These are phyloP conservation scores for Hiodon alosoides DNA, from an alignment of 2,113 vertebrate species.

Conservation along the genomic window DNA sequence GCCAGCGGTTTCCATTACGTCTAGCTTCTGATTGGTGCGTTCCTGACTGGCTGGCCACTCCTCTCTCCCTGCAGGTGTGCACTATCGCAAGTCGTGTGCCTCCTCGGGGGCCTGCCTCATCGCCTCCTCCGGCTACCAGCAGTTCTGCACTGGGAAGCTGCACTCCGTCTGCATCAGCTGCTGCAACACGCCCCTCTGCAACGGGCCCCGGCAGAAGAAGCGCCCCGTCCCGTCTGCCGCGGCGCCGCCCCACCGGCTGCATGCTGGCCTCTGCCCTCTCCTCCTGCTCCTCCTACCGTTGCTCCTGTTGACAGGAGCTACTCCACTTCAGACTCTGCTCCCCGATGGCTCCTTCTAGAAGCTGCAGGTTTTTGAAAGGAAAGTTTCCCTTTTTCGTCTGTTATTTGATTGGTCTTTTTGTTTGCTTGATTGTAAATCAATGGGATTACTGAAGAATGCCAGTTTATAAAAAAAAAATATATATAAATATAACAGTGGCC, in stretches of 20 bases:
- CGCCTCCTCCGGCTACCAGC: slow-evolving; percentile 88
- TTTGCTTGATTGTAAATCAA: too few species aligned
- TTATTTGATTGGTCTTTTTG: neutral
- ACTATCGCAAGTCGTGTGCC: slow-evolving; percentile 90
- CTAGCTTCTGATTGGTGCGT: too few species aligned
- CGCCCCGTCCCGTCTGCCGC: slow-evolving; percentile 56
- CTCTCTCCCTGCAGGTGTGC: slow-evolving; percentile 63
- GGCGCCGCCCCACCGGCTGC: neutral
- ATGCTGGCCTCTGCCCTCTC: neutral
- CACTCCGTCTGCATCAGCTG: slow-evolving; percentile 94
- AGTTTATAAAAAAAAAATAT: too few species aligned
- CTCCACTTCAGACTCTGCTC: slow-evolving; percentile 11
- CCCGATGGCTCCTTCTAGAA: neutral
- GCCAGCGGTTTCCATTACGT: neutral
- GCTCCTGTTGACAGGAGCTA: slow-evolving; percentile 20
- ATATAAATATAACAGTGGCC: too few species aligned
- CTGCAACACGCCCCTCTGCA: slow-evolving; percentile 88
- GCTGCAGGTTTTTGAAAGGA: neutral
- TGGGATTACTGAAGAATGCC: too few species aligned
- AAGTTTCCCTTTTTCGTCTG: neutral
- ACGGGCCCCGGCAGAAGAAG: slow-evolving; percentile 77
- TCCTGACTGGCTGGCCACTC: neutral
- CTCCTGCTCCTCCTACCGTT: slow-evolving; percentile 44
- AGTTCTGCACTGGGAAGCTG: slow-evolving; percentile 88
- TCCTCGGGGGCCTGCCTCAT: slow-evolving; percentile 88